Base-by-base conservation (phyloP, 2,888 invertebrate species). In the Scaeva pyrastri region DNA sequence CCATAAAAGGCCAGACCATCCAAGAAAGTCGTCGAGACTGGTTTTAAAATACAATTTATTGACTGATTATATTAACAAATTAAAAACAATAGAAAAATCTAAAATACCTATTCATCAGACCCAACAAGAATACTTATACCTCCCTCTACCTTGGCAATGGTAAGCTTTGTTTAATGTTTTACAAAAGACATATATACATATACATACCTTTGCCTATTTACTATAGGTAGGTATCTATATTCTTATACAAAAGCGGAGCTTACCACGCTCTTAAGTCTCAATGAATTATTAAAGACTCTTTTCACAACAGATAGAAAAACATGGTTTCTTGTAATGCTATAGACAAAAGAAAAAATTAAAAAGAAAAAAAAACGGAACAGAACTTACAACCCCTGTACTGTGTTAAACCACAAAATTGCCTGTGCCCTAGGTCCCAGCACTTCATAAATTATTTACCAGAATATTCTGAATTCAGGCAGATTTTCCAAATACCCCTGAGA, bases 391-490 rank as follows among this genome's bases (percentile, higher is more conserved):
- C 66, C 50, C 71, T 58, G 5, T 39, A 36, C 36, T 45, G 62
- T 52, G 62, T 70, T n/a, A 68, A 72, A 76, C 75, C 74, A 66
- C 72, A 76, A 76, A 80, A 73, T 78, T 73, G 52, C 74, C 62
- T 62, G 55, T 77, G 60, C 75, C 75, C 60, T 41, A 36, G 80
- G 76, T 50, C 43, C 76, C 72, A 81, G 72, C 80, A 80, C 85
- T 85, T 81, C 81, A 85, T 85, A 81, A 85, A 85, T 85, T 73
- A 80, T 85, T 80, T 80, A 76, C 80, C 43, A 73, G 73, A 85
- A 85, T 85, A 81, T 85, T 81, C 50, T 85, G 81, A 85, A 81
- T 77, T 76, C 85, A 56, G 76, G 80, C 85, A 81, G 81, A 85
- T 85, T 85, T 60, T 11, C 56, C 56, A 56, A 52, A 52, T 52